Percentiles rank a stretch among this genome's conserved stretches.
phyloP scores from a whole-genome alignment of 2,113 vertebrate species.

The Thermophis baileyi region DNA sequence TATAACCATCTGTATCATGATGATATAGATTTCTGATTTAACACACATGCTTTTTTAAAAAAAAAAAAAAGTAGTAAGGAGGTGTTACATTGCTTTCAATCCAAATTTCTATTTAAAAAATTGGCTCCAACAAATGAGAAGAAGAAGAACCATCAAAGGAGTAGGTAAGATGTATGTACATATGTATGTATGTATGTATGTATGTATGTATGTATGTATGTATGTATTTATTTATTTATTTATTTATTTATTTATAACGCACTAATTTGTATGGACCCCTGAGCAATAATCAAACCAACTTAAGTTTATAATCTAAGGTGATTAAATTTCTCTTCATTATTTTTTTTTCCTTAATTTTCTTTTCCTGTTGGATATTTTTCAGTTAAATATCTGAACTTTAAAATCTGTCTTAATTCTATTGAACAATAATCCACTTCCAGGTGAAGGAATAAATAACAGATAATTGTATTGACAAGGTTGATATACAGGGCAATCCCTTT shows the following conservation, averaged over 20 bases:
- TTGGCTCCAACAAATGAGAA: not conserved
- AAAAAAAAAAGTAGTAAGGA: not conserved
- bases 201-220: too few species aligned
- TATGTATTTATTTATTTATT: not conserved
- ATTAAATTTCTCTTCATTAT: not conserved
- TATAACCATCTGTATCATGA: not conserved
- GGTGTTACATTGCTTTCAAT: not conserved
- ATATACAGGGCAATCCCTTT: not conserved
- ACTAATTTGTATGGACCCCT: not conserved
- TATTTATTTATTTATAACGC: not conserved
- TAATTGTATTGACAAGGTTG: not conserved
- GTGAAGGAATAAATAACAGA: not conserved
- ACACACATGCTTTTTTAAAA: not conserved
- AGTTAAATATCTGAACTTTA: not conserved
- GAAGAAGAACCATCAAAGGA: not conserved
- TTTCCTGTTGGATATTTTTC: not conserved
- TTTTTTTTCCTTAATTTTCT: not conserved
- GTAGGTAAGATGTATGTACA: not conserved
- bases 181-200: too few species aligned
- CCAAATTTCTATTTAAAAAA: not conserved
- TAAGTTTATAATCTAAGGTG: not conserved
- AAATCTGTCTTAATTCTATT: not conserved
- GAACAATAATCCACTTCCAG: not conserved
- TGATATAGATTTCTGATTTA: not conserved
- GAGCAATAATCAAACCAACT: not conserved